Evolutionary conservation across 2,797 vertebrate genomes (phyloP).

Genomic region (Lepilemur ruficaudatus): DNA sequence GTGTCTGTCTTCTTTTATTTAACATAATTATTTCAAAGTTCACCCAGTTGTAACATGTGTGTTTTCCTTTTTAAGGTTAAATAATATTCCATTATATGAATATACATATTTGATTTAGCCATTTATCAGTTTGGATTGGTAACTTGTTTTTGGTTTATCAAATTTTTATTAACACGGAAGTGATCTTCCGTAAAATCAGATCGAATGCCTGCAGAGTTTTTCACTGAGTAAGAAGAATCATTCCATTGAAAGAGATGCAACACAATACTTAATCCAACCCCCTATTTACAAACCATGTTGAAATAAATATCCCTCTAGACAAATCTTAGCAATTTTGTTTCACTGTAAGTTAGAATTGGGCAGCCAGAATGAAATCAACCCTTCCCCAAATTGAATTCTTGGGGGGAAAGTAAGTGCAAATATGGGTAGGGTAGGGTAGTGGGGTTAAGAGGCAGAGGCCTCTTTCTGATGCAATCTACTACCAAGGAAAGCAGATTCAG

Average conservation of each 20-base stretch:
- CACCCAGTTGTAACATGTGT: neutral
- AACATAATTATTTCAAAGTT: constrained; percentile 1
- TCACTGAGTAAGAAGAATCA: neutral
- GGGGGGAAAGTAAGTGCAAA: neutral
- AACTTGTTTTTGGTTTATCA: constrained; percentile 28
- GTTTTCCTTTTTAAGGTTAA: neutral
- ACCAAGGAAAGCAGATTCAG: neutral
- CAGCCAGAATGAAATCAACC: neutral
- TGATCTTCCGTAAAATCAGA: neutral
- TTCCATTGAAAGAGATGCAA: neutral
- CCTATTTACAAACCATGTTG: neutral
- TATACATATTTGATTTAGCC: neutral
- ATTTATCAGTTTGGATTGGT: neutral
- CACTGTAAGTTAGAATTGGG: neutral
- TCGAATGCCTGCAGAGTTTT: neutral
- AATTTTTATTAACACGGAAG: neutral
- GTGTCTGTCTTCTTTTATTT: neutral
- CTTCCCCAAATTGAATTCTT: neutral
- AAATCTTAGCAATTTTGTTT: constrained; percentile 30
- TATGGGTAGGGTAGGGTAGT: neutral
- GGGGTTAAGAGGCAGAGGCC: neutral
- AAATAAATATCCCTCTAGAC: neutral
- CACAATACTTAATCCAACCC: neutral
- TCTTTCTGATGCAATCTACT: neutral
- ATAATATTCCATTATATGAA: neutral